phyloP scores from a whole-genome alignment of 1,140 invertebrate genomes.

The Drosophila melanica region DNA sequence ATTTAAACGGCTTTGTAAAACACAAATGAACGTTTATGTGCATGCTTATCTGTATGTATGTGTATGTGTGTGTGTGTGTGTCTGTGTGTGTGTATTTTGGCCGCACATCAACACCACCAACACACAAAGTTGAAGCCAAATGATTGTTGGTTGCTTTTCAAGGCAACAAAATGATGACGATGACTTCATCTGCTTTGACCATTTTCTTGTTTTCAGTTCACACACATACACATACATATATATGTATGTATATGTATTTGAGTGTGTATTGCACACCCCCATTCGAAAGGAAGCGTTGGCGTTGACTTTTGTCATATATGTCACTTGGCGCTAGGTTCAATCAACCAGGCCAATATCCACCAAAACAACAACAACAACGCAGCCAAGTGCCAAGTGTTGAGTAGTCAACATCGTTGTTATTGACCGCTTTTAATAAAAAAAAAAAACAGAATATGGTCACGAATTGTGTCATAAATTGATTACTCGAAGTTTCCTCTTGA shows the following conservation, averaged over 20 bases:
- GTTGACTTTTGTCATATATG: constrained; percentile 54
- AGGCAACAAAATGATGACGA: constrained; percentile 54
- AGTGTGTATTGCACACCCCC: constrained; percentile 39
- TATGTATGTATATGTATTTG: constrained; percentile 11
- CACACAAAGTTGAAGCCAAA: constrained; percentile 13
- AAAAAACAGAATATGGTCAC: constrained; percentile 20
- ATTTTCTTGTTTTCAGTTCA: constrained; percentile 40
- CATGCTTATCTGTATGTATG: neutral
- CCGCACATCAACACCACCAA: neutral
- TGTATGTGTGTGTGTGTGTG: constrained; percentile 10
- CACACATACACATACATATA: neutral
- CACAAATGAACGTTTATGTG: neutral
- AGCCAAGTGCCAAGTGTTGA: constrained; percentile 56
- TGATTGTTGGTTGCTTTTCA: constrained; percentile 44
- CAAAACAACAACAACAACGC: constrained; percentile 18
- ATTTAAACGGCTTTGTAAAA: constrained; percentile 14
- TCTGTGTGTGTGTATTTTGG: neutral
- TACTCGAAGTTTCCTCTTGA: constrained; percentile 33
- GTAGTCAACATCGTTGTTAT: constrained; percentile 48
- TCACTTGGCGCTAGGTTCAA: constrained; percentile 47
- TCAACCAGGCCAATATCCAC: constrained; percentile 33
- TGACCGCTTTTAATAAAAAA: constrained; percentile 28
- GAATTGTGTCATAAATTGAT: constrained; percentile 65
- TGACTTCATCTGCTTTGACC: constrained; percentile 71
- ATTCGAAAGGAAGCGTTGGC: constrained; percentile 27